Percentiles rank a stretch among this genome's conserved stretches.
Conservation (phyloP, 2,888 invertebrate genomes). For the Caradrina clavipalpis region DNA sequence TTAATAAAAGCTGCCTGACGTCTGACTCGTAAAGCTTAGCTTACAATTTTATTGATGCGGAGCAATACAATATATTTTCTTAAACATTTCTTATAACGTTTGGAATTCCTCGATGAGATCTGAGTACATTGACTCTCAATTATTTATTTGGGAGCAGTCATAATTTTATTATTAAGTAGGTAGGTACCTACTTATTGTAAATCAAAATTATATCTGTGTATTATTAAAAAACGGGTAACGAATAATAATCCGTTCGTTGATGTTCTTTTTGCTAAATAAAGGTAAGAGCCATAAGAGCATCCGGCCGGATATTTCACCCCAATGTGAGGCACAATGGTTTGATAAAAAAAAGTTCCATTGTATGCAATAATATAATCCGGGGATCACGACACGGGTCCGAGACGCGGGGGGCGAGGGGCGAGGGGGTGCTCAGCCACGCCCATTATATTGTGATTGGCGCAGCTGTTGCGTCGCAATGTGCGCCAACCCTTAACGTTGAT, state of each 20-base stretch:
- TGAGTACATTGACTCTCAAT: constrained; percentile 5
- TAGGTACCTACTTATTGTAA: no score
- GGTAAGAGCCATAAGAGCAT: constrained; percentile 86
- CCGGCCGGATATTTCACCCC: constrained; percentile 91
- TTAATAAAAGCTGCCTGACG: constrained; percentile 77
- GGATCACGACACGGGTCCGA: constrained; percentile 80
- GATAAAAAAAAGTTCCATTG: constrained; percentile 88
- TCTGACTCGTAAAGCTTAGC: constrained; percentile 46
- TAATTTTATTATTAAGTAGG: constrained; percentile 15
- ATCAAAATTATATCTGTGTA: constrained; percentile 8
- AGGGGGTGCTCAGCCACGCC: constrained; percentile 83
- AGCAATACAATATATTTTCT: constrained; percentile 22
- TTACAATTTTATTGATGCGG: constrained; percentile 58
- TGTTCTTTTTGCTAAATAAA: constrained; percentile 87
- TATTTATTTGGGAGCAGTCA: constrained; percentile 1
- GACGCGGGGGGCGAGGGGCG: constrained; percentile 68
- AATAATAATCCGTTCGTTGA: constrained; percentile 81
- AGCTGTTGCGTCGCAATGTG: constrained; percentile 85
- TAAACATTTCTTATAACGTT: constrained; percentile 15
- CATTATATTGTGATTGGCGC: constrained; percentile 90
- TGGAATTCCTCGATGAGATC: constrained; percentile 5
- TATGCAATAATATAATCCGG: constrained; percentile 88
- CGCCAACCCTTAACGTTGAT: constrained; percentile 76
- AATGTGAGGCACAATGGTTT: constrained; percentile 86
- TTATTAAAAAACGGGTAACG: constrained; percentile 31